Conservation (phyloP, 2,797 vertebrate species). For the Characodon lateralis region DNA sequence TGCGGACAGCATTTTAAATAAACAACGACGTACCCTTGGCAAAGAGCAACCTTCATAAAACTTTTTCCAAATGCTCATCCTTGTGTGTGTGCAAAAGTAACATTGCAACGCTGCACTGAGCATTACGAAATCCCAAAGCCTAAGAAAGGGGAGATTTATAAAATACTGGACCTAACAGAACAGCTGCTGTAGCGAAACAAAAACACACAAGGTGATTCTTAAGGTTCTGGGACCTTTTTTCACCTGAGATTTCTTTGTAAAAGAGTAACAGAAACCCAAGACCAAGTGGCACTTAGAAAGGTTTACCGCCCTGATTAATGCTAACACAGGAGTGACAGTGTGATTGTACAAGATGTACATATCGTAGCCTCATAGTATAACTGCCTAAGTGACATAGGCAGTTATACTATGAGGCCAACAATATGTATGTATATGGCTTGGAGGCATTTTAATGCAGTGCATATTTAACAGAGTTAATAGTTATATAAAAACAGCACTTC, state of each 20-base stretch:
- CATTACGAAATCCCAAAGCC: conserved; percentile 17
- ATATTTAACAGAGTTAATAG: neutral
- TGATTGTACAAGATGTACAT: conserved; percentile 9
- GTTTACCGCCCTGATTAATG: conserved; percentile 46
- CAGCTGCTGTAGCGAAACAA: conserved; percentile 15
- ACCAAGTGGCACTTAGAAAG: conserved; percentile 57
- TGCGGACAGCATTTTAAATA: conserved; percentile 3
- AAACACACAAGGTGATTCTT: conserved; percentile 24
- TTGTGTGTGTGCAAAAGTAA: conserved; percentile 33
- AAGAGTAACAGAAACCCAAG: conserved; percentile 33
- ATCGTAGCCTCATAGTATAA: too few relatives aligned
- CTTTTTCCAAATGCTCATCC: conserved; percentile 17
- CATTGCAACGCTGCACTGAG: conserved; percentile 25
- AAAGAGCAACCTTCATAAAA: conserved; percentile 36
- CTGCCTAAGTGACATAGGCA: too few relatives aligned
- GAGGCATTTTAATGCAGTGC: conserved; percentile 11
- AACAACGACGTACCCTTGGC: conserved; percentile 32
- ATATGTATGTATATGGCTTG: conserved; percentile 3
- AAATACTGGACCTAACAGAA: conserved; percentile 29
- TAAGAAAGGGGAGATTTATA: conserved; percentile 11
- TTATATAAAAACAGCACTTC: neutral
- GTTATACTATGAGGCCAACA: too few relatives aligned
- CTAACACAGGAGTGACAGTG: conserved; percentile 10
- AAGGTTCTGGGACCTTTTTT: conserved; percentile 54
- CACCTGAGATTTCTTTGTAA: conserved; percentile 71